These are phyloP conservation scores for Drosophila setifemur DNA, from an alignment of 1,140 invertebrate genomes.

Conservation along the genomic window DNA sequence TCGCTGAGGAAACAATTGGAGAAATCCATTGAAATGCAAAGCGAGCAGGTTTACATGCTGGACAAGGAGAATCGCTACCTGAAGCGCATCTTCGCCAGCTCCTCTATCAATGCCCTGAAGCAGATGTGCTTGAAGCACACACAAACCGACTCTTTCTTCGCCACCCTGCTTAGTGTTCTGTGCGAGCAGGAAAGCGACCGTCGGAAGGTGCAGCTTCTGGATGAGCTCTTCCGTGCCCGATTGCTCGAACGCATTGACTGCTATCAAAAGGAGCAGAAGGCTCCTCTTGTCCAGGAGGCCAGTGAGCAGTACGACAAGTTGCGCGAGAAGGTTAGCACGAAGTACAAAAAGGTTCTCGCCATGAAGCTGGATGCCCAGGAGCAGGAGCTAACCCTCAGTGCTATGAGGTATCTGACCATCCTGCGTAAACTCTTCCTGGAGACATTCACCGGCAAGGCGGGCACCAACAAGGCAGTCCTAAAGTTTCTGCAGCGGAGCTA, in stretches of 20 bases:
- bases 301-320: constrained; percentile 25
- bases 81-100: constrained; percentile 36
- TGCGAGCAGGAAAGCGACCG: constrained; percentile 10
- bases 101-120: constrained; percentile 20
- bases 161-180: constrained; percentile 17
- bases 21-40: background rate
- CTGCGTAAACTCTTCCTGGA: constrained; percentile 33
- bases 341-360: constrained; percentile 23
- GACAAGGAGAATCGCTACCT: constrained; percentile 22
- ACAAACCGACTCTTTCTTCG: constrained; percentile 35
- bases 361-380: constrained; percentile 20
- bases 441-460: constrained; percentile 22
- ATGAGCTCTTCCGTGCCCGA: constrained; percentile 13
- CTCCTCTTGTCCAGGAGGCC: constrained; percentile 11
- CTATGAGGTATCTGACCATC: constrained; percentile 18
- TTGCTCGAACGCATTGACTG: constrained; percentile 4
- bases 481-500: constrained; percentile 30
- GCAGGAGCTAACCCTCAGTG: constrained; percentile 18
- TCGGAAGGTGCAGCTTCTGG: constrained; percentile 6
- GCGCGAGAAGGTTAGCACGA: background rate
- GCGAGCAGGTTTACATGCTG: background rate
- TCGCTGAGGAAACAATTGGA: background rate
- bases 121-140: background rate
- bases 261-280: background rate
- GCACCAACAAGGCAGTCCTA: background rate